phyloP scores from a whole-genome alignment of 2,113 vertebrate genomes.

The Chionis minor region DNA sequence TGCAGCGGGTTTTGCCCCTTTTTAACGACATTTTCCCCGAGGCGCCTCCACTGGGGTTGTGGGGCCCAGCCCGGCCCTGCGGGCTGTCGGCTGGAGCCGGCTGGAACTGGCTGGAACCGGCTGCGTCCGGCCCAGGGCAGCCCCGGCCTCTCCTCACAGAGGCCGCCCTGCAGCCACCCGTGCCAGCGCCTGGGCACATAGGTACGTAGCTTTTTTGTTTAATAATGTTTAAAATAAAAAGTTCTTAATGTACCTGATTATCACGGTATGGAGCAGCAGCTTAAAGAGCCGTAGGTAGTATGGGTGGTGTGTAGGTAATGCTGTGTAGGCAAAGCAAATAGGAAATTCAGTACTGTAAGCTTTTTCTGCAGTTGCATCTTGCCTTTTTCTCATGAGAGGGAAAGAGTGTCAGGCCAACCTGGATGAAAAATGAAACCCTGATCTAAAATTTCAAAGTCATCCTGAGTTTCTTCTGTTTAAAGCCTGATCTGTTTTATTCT shows the following conservation, averaged over 20 bases:
- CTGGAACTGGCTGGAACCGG: neutral
- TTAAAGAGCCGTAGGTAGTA: neutral
- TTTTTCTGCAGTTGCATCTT: neutral
- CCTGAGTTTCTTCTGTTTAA: neutral
- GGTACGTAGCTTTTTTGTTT: neutral
- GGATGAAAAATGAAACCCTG: neutral
- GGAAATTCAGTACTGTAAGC: neutral
- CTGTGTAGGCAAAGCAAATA: neutral
- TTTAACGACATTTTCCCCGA: rapidly evolving
- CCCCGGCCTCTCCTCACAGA: rapidly evolving
- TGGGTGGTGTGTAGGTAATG: neutral
- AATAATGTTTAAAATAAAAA: neutral
- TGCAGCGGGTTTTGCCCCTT: rapidly evolving
- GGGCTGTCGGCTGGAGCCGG: rapidly evolving
- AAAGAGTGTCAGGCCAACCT: neutral
- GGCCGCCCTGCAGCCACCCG: rapidly evolving
- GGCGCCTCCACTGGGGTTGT: rapidly evolving
- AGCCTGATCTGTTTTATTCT: neutral
- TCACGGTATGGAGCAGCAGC: neutral
- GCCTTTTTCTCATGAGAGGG: neutral
- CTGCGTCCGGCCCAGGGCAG: rapidly evolving
- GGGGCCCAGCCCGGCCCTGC: rapidly evolving
- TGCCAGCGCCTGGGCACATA: rapidly evolving
- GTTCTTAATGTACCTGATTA: neutral
- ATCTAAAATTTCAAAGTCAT: neutral